phyloP scores from a whole-genome alignment of 2,797 vertebrate genomes.

The Ibycter americanus region DNA sequence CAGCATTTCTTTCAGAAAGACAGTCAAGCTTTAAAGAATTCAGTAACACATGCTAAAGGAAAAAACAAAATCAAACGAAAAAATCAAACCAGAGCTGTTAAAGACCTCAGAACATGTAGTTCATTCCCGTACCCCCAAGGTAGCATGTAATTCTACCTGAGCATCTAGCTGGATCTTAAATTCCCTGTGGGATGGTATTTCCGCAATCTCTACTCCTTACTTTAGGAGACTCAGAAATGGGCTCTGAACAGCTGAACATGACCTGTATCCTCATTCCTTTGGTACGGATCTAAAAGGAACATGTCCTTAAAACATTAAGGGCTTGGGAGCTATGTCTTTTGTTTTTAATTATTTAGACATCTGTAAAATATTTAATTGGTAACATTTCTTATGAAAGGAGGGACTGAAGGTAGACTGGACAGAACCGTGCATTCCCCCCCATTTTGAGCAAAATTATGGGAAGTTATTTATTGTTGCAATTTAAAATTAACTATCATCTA shows the following conservation, averaged over 20 bases:
- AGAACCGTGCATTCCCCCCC: neutral
- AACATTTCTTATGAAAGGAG: neutral
- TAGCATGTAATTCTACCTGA: neutral
- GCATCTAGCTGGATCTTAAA: neutral
- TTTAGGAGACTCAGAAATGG: neutral
- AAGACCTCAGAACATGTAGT: neutral
- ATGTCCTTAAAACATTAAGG: neutral
- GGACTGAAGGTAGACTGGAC: neutral
- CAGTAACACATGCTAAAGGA: rapidly evolving
- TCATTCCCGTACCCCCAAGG: neutral
- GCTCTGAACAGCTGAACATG: neutral
- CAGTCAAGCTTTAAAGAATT: neutral
- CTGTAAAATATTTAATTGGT: conserved; percentile 6
- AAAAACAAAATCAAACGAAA: neutral
- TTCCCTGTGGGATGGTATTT: neutral
- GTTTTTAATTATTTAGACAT: neutral
- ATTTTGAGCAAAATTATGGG: neutral
- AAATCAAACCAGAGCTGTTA: neutral
- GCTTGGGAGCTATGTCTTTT: neutral
- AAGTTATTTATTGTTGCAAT: neutral
- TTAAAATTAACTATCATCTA: neutral
- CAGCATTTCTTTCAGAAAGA: neutral
- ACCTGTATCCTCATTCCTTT: neutral
- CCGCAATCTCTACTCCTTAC: neutral
- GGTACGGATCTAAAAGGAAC: neutral